Base-by-base conservation (phyloP, 2,888 invertebrate species). In the Dichetophora obliterata region DNA sequence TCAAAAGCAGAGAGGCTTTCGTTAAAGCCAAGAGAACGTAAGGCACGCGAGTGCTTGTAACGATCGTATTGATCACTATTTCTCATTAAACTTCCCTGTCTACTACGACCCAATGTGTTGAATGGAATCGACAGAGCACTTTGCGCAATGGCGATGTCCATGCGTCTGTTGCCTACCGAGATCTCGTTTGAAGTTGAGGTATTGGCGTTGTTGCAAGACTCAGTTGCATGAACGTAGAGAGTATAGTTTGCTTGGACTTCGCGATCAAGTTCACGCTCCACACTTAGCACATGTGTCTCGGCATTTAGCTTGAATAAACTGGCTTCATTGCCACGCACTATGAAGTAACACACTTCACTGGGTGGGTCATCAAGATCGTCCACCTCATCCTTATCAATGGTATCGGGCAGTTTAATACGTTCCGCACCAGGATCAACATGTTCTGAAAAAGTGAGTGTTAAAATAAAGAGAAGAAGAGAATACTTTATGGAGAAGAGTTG, bases 301-400 rank as follows among this genome's bases (percentile, higher is more conserved):
- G 92, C 92, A 83, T 96, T 93, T 27, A 97, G 87, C 68, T 91
- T 90, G 86, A 97, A 97, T 75, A 92, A 90, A 9, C 91, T 91
- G 22, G 92, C 92, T 24, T 93, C 93, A 85, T 97, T 95, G 16
- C 97, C 97, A 6, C 93, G 93, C n/a, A 97, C 92, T 70, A 98
- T 95, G 85, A 94, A 98, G 87, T 97, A 98, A 86, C 98, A 98
- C n/a, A 97, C 95, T 78, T 95, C 94, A 69, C 94, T 91, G 68
- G 94, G 92, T 0, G 95, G 94, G 82, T 95, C 95, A 81, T 95
- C 95, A 2, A 94, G 92, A 83, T 96, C 94, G 83, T 95, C 96
- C 22, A 95, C 92, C 83, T 94, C 96, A 86, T 96, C 96, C 80
- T 95, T 91, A 84, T 97, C 97, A 61, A 96, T 92, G 0, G 97